Conservation (phyloP, 2,797 vertebrate species). For the Margarornis squamiger region DNA sequence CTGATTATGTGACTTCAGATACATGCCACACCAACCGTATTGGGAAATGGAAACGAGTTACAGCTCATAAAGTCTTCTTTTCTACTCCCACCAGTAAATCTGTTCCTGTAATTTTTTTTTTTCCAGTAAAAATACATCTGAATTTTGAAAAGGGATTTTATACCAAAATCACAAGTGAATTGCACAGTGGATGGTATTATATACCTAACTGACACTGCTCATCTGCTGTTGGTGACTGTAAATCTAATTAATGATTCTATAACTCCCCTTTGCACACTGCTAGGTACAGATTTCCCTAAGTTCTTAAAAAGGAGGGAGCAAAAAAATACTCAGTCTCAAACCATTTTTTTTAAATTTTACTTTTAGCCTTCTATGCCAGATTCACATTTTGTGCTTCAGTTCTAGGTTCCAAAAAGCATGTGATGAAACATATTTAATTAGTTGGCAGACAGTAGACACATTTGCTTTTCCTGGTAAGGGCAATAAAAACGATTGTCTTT, state of each 20-base stretch:
- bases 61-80: not conserved
- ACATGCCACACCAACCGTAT: fast-evolving
- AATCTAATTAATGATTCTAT: not conserved
- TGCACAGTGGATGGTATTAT: not conserved
- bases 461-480: not conserved
- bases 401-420: not conserved
- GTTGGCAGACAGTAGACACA: not conserved
- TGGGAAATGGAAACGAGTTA: not conserved
- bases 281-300: not conserved
- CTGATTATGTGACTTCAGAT: not conserved
- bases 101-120: not conserved
- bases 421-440: not conserved
- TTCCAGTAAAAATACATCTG: not conserved
- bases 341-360: not conserved
- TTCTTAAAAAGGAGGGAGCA: not conserved
- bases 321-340: not conserved
- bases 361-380: not conserved
- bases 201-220: not conserved
- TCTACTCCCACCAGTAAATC: not conserved
- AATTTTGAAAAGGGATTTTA: not conserved
- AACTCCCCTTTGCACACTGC: not conserved
- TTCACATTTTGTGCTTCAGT: not conserved
- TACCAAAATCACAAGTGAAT: not conserved
- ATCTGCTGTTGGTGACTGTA: not conserved
- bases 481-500: not conserved